Conservation (phyloP, 2,113 vertebrate genomes). For the Phainopepla nitens region DNA sequence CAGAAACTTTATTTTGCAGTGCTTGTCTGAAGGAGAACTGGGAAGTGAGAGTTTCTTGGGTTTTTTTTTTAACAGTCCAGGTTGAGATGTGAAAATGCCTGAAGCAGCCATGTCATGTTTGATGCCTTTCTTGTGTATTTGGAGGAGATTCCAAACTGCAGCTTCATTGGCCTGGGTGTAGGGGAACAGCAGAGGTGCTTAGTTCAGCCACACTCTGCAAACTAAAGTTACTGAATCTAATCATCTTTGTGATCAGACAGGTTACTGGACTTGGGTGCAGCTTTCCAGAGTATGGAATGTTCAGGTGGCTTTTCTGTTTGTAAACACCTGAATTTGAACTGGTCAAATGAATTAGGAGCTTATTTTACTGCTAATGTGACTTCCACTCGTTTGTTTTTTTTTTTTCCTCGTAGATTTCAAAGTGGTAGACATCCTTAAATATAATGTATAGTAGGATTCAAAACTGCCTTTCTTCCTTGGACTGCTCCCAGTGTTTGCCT, state of each 20-base stretch:
- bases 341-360: accelerated
- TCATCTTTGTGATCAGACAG: not conserved
- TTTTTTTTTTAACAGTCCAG: not conserved
- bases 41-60: not conserved
- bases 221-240: accelerated
- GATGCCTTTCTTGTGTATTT: not conserved
- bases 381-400: not conserved
- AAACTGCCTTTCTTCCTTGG: not conserved
- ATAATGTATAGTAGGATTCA: not conserved
- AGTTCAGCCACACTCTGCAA: not conserved
- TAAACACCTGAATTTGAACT: not conserved
- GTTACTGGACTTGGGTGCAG: not conserved
- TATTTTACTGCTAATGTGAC: not conserved
- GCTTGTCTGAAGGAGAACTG: not conserved
- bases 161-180: not conserved
- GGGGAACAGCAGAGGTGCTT: not conserved
- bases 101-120: accelerated
- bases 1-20: not conserved
- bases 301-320: not conserved
- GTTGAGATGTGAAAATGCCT: not conserved
- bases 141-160: not conserved
- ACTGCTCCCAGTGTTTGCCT: not conserved
- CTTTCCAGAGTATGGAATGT: not conserved
- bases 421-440: not conserved
- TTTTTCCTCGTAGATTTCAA: not conserved